Evolutionary conservation across 2,888 invertebrate species (phyloP).

Genomic region (Pteria penguin): DNA sequence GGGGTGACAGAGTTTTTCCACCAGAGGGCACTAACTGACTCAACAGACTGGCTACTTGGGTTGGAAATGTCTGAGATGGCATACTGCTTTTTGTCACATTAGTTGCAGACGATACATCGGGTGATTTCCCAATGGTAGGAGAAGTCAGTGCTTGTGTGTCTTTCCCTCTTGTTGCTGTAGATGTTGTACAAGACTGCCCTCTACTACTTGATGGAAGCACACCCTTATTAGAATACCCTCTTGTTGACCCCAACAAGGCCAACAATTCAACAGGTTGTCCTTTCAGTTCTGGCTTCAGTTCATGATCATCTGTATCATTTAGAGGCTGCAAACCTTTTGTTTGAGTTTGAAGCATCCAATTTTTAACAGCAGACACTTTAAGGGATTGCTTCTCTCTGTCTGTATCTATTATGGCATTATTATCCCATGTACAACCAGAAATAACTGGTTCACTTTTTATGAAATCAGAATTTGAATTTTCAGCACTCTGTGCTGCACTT

Average conservation of each 20-base stretch:
- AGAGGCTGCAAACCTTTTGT: background rate
- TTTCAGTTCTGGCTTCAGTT: background rate
- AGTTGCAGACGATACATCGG: background rate
- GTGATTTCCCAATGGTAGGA: no score
- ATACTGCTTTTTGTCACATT: background rate
- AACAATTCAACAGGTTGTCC: background rate
- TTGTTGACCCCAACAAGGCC: background rate
- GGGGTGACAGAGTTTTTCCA: background rate
- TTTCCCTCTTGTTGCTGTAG: background rate
- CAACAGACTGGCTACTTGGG: no score
- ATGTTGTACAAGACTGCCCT: no score
- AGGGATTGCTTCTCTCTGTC: background rate
- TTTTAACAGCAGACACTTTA: background rate
- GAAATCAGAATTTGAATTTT: no score
- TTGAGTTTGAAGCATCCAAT: background rate
- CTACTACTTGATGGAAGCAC: no score
- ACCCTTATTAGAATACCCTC: no score
- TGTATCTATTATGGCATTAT: background rate
- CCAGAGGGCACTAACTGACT: no score
- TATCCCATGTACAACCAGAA: no score
- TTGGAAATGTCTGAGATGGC: background rate
- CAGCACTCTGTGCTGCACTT: no score
- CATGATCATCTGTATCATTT: background rate
- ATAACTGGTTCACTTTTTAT: no score
- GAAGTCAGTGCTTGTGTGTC: background rate